Conservation (phyloP, 1,140 invertebrate species). For the Papilio dardanus region DNA sequence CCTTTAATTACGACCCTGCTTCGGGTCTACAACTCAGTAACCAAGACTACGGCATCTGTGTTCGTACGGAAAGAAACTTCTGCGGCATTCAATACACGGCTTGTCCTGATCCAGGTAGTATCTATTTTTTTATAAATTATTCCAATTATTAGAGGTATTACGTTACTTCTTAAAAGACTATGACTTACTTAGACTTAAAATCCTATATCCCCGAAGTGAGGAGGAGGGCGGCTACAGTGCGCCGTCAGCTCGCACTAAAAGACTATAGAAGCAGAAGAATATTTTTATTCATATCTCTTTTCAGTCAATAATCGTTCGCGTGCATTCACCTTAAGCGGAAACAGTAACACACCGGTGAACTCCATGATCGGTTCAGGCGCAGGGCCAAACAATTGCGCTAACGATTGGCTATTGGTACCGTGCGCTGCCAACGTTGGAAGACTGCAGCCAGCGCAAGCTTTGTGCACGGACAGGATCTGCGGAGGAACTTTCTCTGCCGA, state of each 20-base stretch:
- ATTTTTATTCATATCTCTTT: slow-evolving; percentile 40
- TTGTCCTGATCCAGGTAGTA: slow-evolving; percentile 87
- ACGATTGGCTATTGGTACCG: slow-evolving; percentile 90
- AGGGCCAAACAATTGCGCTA: slow-evolving; percentile 84
- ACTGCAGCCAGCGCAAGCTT: slow-evolving; percentile 77
- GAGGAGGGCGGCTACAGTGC: too few relatives aligned
- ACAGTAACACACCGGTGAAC: slow-evolving; percentile 86
- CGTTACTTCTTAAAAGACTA: too few relatives aligned
- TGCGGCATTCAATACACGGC: slow-evolving; percentile 93
- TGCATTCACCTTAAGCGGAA: slow-evolving; percentile 89
- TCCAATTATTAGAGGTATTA: too few relatives aligned
- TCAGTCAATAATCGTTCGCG: slow-evolving; percentile 85
- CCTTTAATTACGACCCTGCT: slow-evolving; percentile 91
- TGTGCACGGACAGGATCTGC: slow-evolving; percentile 88
- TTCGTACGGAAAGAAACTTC: slow-evolving; percentile 93
- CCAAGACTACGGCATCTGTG: slow-evolving; percentile 94
- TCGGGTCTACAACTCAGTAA: slow-evolving; percentile 92
- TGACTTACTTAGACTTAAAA: too few relatives aligned
- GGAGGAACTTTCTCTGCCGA: slow-evolving; percentile 88
- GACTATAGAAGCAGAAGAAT: background rate
- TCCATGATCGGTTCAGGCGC: slow-evolving; percentile 86
- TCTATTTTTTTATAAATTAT: too few relatives aligned
- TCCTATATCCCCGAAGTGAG: too few relatives aligned
- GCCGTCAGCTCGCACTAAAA: background rate
- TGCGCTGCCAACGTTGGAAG: slow-evolving; percentile 87